These are phyloP conservation scores for Pipistrellus kuhlii DNA, from an alignment of 2,797 vertebrate genomes.

Conservation along the genomic window DNA sequence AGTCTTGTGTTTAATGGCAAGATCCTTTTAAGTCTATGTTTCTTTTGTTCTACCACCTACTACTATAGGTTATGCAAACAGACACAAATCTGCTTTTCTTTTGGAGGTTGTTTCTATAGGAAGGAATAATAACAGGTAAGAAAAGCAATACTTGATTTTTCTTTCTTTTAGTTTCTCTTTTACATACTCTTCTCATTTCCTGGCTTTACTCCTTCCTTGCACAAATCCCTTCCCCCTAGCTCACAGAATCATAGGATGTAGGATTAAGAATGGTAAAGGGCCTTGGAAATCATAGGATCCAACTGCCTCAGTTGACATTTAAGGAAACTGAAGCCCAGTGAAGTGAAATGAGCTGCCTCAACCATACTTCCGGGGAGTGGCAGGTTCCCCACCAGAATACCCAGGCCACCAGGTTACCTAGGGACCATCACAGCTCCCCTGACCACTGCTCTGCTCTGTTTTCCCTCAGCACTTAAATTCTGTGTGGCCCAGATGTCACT, in stretches of 20 bases:
- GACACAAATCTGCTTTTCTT: not conserved
- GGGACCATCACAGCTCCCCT: not conserved
- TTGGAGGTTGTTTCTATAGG: not conserved
- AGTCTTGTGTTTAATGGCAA: not conserved
- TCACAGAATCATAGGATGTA: not conserved
- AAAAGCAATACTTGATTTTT: not conserved
- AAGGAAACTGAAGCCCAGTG: not conserved
- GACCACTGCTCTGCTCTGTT: too few relatives aligned
- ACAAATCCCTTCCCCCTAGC: not conserved
- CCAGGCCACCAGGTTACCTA: not conserved
- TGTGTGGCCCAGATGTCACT: fast-evolving
- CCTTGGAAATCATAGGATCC: not conserved
- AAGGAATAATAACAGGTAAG: not conserved
- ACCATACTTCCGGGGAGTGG: not conserved
- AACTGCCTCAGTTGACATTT: not conserved
- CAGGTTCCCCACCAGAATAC: not conserved
- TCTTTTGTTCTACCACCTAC: not conserved
- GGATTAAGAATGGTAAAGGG: not conserved
- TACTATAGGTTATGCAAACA: not conserved
- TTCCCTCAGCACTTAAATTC: not conserved
- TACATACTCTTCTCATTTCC: not conserved
- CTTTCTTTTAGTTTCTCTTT: not conserved
- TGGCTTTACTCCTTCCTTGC: not conserved
- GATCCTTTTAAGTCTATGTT: not conserved
- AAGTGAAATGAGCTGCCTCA: not conserved